phyloP scores from a whole-genome alignment of 2,113 vertebrate species.

The Albula goreensis region DNA sequence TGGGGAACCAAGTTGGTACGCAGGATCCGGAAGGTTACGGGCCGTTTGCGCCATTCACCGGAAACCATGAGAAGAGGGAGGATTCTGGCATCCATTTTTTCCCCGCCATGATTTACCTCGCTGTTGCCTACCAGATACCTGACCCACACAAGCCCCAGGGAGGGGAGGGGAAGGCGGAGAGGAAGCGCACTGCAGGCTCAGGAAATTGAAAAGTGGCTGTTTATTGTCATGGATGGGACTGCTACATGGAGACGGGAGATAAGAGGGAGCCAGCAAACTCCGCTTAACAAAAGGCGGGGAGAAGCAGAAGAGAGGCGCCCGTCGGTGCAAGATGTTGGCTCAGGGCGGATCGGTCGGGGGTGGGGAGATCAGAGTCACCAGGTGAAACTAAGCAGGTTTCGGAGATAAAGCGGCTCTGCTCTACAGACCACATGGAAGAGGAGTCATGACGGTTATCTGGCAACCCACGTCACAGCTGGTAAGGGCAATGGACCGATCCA shows the following conservation, averaged over 20 bases:
- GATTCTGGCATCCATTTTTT: neutral
- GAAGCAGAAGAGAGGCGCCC: slow-evolving; percentile 18
- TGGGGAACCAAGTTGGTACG: neutral
- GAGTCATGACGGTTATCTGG: neutral
- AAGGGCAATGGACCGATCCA: neutral
- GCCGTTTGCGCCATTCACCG: neutral
- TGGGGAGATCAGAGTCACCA: slow-evolving; percentile 24
- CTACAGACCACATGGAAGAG: neutral
- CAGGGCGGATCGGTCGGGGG: slow-evolving; percentile 24
- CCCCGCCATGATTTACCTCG: neutral
- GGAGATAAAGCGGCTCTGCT: neutral
- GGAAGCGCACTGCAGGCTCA: slow-evolving; percentile 41
- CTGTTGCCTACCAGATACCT: slow-evolving; percentile 44
- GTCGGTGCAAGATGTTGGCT: slow-evolving; percentile 22
- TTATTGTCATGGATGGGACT: slow-evolving; percentile 53
- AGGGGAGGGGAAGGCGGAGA: slow-evolving; percentile 28
- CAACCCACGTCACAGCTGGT: neutral
- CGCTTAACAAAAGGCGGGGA: slow-evolving; percentile 36
- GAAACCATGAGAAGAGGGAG: neutral
- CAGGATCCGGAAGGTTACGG: neutral
- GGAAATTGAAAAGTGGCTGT: slow-evolving; percentile 50
- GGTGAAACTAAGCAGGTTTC: slow-evolving; percentile 19
- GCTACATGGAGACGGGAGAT: slow-evolving; percentile 60
- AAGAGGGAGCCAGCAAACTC: slow-evolving; percentile 59
- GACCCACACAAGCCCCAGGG: slow-evolving; percentile 29